Conservation (phyloP, 2,113 vertebrate species). For the Dipodomys stephensi region DNA sequence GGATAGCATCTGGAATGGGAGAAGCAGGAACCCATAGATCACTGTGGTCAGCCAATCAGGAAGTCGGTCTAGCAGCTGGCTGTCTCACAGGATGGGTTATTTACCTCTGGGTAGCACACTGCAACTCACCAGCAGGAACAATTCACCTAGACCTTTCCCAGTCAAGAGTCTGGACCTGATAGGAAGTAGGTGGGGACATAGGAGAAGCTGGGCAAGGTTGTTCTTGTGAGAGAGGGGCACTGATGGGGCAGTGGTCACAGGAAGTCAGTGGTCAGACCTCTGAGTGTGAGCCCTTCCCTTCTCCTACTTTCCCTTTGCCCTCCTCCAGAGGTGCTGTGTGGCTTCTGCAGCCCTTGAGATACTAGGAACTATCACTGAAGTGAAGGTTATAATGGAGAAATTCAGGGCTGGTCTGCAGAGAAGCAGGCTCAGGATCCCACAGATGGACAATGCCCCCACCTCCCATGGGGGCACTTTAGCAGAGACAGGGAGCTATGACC, state of each 20-base stretch:
- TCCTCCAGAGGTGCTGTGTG: background rate
- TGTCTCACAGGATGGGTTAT: background rate
- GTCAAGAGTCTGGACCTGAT: background rate
- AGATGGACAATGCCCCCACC: background rate
- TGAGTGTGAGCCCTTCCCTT: too few relatives aligned
- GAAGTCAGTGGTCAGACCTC: too few relatives aligned
- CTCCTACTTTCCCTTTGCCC: accelerated
- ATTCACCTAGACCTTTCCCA: background rate
- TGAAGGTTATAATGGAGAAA: background rate
- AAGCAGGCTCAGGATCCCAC: background rate
- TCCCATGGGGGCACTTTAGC: background rate
- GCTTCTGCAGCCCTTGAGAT: background rate
- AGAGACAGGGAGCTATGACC: too few relatives aligned
- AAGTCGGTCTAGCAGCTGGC: background rate
- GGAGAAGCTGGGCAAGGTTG: background rate
- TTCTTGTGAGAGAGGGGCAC: background rate
- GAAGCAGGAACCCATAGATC: constrained; percentile 9
- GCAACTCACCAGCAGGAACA: too few relatives aligned
- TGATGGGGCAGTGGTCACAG: background rate
- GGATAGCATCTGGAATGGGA: background rate
- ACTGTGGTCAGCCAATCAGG: background rate
- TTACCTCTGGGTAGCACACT: accelerated
- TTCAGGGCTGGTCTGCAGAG: background rate
- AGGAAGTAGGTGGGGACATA: background rate
- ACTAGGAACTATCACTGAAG: background rate